Base-by-base conservation (phyloP, 1,140 invertebrate genomes). In the Ectropis grisescens region DNA sequence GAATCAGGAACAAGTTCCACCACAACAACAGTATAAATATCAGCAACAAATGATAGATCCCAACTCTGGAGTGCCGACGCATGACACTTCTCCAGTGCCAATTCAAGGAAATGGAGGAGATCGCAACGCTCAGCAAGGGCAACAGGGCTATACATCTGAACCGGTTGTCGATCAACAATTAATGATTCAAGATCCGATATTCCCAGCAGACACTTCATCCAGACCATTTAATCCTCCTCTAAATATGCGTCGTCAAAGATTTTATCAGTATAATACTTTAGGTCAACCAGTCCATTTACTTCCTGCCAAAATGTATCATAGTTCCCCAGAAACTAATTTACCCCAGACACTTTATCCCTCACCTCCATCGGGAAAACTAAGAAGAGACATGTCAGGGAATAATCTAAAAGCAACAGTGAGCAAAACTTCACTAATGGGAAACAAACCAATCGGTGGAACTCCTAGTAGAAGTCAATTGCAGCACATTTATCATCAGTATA, bases 401-500 rank as follows among this genome's bases (percentile, higher is more conserved):
- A 65, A 64, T 35, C 59, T 80, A 0, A 80, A 74, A 35, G 39
- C 51, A 7, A 78, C 67, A 10, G 39, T 67, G 1, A 81, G 72
- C 30, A 81, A 74, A 39, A 76, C 71, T 15, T 64, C 65, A 1
- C 11, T 78, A 14, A 47, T 68, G 24, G 61, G 57, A 1, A 49
- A 47, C 11, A 55, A 32, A 12, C 27, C 56, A 11, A 13, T 46
- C 2, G 55, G 51, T 0, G 50, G 30, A 39, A 60, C 45, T 8
- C 41, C 68, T 3, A 75, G 68, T 34, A 70, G 47, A 36, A 65
- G 30, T 51, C 71, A 76, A 33, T 52, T 76, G 16, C 71, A 71
- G 37, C 61, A 68, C 14, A 53, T 80, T 7, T 76, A 80, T 25
- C 70, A 72, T 11, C 59, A 70, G 29, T 80, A 75, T 30, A 76